phyloP scores from a whole-genome alignment of 2,888 invertebrate species.

The Prenolepis imparis region DNA sequence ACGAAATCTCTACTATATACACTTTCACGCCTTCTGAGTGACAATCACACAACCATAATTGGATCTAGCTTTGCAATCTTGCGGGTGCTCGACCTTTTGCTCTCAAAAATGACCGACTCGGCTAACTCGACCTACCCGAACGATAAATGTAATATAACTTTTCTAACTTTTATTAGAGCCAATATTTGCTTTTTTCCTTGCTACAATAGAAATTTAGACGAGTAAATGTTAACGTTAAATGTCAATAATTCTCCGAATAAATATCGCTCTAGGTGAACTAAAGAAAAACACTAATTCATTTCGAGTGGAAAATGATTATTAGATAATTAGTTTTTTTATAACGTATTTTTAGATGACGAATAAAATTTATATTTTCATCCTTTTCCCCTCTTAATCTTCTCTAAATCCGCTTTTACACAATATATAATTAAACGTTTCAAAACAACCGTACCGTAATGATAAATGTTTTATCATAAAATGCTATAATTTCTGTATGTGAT shows the following conservation, averaged over 20 bases:
- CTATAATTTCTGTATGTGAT: slow-evolving; percentile 28
- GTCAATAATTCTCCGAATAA: background rate
- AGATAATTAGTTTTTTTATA: background rate
- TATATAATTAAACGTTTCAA: slow-evolving; percentile 39
- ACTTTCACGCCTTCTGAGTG: background rate
- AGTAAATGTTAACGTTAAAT: slow-evolving; percentile 5
- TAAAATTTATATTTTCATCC: background rate
- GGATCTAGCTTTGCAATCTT: background rate
- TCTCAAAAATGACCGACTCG: background rate
- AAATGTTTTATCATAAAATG: slow-evolving; percentile 27
- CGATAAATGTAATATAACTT: background rate
- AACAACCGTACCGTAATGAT: background rate
- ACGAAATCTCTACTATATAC: background rate
- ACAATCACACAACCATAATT: slow-evolving; percentile 30
- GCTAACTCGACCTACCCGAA: background rate
- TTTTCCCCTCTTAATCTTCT: background rate
- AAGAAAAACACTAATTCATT: slow-evolving; percentile 5
- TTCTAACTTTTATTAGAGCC: background rate
- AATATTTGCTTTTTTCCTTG: background rate
- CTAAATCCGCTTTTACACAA: slow-evolving; percentile 7
- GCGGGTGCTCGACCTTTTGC: background rate
- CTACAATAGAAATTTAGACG: background rate
- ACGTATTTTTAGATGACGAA: background rate
- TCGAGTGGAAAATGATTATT: background rate
- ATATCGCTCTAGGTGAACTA: background rate